These are phyloP conservation scores for Corythaeola cristata DNA, from an alignment of 2,113 vertebrate genomes.

Conservation along the genomic window DNA sequence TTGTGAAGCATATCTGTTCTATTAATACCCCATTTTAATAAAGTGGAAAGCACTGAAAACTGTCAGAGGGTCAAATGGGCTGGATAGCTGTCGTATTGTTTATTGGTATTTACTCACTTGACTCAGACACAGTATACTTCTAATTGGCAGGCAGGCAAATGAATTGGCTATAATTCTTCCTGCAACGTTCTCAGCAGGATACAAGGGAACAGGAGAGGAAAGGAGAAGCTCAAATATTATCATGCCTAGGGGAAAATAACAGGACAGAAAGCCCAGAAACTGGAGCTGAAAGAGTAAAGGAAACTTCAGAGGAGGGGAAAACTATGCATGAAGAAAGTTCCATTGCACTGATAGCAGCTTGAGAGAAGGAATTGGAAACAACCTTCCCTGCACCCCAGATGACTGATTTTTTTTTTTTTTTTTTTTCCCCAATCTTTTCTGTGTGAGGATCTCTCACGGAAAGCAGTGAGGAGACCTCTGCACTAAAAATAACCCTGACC, in stretches of 20 bases:
- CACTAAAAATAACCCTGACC: not conserved
- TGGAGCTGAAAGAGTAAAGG: not conserved
- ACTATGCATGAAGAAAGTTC: not conserved
- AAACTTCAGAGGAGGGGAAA: not conserved
- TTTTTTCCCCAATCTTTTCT: not conserved
- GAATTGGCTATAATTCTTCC: conserved; percentile 23
- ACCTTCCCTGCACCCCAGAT: not conserved
- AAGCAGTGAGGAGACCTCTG: not conserved
- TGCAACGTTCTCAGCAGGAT: not conserved
- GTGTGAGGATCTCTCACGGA: not conserved
- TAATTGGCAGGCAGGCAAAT: conserved; percentile 53
- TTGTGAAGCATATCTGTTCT: conserved; percentile 2
- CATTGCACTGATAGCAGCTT: not conserved
- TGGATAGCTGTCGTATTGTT: conserved; percentile 42
- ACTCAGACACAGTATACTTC: conserved; percentile 6
- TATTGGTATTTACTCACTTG: conserved; percentile 39
- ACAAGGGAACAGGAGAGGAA: not conserved
- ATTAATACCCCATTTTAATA: conserved; percentile 28
- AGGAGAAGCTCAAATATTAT: not conserved
- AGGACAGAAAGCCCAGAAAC: not conserved
- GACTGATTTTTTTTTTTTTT: too few relatives aligned
- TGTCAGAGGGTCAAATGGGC: conserved; percentile 11
- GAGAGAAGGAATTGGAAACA: not conserved
- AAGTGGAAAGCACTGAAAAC: conserved; percentile 17
- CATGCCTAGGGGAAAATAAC: not conserved